Conservation (phyloP, 2,797 vertebrate genomes). For the Salarias fasciatus region DNA sequence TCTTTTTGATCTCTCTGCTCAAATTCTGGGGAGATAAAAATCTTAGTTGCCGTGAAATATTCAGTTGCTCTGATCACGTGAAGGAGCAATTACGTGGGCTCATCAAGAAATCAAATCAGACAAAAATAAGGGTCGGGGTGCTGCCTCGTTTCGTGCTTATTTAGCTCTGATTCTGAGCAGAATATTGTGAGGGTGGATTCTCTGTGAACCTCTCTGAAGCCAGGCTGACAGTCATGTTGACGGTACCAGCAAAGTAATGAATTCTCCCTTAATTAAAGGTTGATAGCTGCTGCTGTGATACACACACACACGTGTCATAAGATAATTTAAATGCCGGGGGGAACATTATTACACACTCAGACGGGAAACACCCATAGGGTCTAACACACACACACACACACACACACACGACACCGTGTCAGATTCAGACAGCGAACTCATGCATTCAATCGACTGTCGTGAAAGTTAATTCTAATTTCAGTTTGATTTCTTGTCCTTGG, state of each 20-base stretch:
- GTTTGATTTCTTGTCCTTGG: too few relatives aligned
- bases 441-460: too few relatives aligned
- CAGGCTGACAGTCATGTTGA: neutral
- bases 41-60: conserved; percentile 32
- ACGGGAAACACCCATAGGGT: neutral
- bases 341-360: neutral
- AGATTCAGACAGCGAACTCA: neutral
- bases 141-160: conserved; percentile 24
- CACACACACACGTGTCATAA: neutral
- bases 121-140: conserved; percentile 4
- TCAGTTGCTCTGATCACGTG: conserved; percentile 14
- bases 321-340: neutral
- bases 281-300: neutral
- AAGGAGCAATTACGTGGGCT: conserved; percentile 29
- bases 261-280: neutral
- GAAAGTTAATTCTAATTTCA: too few relatives aligned
- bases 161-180: neutral
- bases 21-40: conserved; percentile 25
- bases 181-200: neutral
- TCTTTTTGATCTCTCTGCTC: conserved; percentile 10
- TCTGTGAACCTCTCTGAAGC: conserved; percentile 5
- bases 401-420: too few relatives aligned
- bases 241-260: neutral
- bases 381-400: neutral
- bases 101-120: conserved; percentile 34